Base-by-base conservation (phyloP, 1,140 invertebrate genomes). In the Drosophila gunungcola region DNA sequence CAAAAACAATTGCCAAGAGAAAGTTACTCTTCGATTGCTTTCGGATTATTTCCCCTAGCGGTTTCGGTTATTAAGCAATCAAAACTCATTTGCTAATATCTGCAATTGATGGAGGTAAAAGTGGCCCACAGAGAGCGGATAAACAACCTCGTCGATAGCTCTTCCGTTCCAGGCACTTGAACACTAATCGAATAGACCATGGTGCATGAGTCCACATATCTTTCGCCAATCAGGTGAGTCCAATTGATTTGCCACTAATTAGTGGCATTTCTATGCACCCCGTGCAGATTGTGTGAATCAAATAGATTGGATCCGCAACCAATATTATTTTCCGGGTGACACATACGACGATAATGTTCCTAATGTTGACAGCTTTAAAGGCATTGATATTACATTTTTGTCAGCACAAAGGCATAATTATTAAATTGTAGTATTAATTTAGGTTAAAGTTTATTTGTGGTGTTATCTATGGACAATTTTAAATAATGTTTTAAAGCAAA, bases 151-250 rank as follows among this genome's bases (percentile, higher is more conserved):
- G 25, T 42, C 55, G 13, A 54, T 36, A 82, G 73, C n/a, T 80
- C 58, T 83, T 84, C 69, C 75, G 68, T 73, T 73, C 55, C 72
- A 48, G 29, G 2, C 53, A 76, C 48, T 81, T 61, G 49, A 57
- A 43, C 43, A 46, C 41, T 51, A 64, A 64, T 81, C 62, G 57
- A 84, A 52, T 83, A 76, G 58, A 53, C 63, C 25, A 58, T 55
- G 61, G 32, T 29, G 41, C 46, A 57, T 62, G 25, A 52, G 6
- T 46, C 41, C 63, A 46, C 73, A 43, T 61, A 77, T 77, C 38
- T 41, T 39, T 21, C 16, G 10, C 39, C 54, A 62, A 73, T 73
- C 58, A 60, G 43, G n/a, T 55, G 62, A 48, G 43, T 55, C 49
- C 39, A 73, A 75, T 75, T 43, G 61, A 75, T 67, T 75, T 65